Conservation (phyloP, 1,140 invertebrate species). For the Trichonephila clavipes region DNA sequence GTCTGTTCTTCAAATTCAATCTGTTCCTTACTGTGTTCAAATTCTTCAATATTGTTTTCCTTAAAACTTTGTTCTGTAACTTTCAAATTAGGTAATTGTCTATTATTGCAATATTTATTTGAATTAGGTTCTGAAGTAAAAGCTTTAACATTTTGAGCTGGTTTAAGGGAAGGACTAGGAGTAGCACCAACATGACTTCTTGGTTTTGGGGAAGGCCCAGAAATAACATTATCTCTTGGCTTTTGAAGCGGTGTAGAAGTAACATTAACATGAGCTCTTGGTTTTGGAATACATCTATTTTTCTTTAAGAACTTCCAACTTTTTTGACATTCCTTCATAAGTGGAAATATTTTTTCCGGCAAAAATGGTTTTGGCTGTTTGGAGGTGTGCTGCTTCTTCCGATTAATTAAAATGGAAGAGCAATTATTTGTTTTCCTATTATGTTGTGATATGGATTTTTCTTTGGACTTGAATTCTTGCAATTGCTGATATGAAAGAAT, state of each 20-base stretch:
- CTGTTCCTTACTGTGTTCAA: too few species aligned
- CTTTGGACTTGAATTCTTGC: neutral
- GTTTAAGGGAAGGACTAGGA: neutral
- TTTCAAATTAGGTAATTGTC: neutral
- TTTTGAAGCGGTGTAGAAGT: neutral
- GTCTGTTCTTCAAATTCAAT: neutral
- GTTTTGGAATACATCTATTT: neutral
- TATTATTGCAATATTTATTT: neutral
- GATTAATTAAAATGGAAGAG: neutral
- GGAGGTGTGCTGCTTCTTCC: neutral
- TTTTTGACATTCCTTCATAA: slow-evolving; percentile 36
- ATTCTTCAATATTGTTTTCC: neutral
- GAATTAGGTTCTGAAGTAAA: neutral
- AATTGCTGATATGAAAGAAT: neutral
- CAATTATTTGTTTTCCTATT: neutral
- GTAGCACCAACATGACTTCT: neutral
- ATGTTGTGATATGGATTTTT: too few species aligned
- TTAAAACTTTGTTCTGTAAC: too few species aligned
- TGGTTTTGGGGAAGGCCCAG: neutral
- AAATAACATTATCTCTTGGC: neutral
- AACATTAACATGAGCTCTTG: neutral
- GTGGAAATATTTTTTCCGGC: neutral
- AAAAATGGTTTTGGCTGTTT: neutral
- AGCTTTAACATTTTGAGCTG: neutral
- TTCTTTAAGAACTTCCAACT: slow-evolving; percentile 13